Evolutionary conservation across 2,113 vertebrate genomes (phyloP).

Genomic region (Andinoacara biseriatus): DNA sequence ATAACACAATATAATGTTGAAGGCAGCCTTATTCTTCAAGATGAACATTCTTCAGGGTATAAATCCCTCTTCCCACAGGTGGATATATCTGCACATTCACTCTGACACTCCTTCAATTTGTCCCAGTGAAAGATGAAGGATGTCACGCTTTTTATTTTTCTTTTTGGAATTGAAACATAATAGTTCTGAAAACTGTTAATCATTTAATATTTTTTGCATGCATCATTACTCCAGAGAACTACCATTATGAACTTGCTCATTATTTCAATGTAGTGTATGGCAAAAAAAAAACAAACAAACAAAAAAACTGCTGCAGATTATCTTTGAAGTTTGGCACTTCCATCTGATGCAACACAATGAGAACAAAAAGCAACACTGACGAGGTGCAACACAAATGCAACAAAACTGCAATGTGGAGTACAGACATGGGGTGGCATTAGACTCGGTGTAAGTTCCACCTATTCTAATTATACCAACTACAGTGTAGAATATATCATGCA

Average conservation of each 20-base stretch:
- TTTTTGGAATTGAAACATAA: neutral
- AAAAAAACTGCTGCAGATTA: neutral
- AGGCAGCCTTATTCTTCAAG: neutral
- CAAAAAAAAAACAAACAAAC: neutral
- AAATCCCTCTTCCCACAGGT: neutral
- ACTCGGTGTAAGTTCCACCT: neutral
- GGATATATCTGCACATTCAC: neutral
- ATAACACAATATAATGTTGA: neutral
- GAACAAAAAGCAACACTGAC: conserved; percentile 5
- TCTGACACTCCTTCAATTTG: neutral
- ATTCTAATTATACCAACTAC: neutral
- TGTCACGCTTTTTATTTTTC: neutral
- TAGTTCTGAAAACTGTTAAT: neutral
- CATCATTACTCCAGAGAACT: conserved; percentile 16
- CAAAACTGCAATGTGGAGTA: neutral
- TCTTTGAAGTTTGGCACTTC: conserved; percentile 55
- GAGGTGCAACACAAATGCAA: neutral
- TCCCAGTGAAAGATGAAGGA: neutral
- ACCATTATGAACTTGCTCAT: conserved; percentile 16
- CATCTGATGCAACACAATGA: conserved; percentile 57
- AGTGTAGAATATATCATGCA: neutral
- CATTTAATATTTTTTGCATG: neutral
- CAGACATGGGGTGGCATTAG: neutral
- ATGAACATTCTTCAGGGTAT: neutral
- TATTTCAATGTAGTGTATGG: conserved; percentile 2